These are phyloP conservation scores for Drosophila mulleri DNA, from an alignment of 2,888 invertebrate genomes.

Conservation along the genomic window DNA sequence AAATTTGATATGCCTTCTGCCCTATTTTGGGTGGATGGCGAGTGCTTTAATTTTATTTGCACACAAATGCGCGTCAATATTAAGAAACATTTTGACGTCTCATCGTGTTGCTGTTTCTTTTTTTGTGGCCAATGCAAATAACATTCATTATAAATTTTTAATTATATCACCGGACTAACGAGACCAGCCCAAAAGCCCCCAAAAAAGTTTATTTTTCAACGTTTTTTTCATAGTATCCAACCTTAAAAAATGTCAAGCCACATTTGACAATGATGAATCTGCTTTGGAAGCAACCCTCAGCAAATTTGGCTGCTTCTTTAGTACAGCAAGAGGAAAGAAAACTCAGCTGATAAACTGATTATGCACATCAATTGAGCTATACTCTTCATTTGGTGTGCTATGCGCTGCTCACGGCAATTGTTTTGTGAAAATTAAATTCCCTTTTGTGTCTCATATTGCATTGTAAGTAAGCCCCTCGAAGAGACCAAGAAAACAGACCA, in stretches of 20 bases:
- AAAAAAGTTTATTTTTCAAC: conserved; percentile 62
- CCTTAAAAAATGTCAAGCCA: conserved; percentile 73
- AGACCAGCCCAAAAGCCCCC: conserved; percentile 46
- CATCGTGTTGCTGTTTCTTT: conserved; percentile 46
- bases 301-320: not conserved
- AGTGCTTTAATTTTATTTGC: conserved; percentile 77
- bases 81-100: conserved; percentile 60
- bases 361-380: conserved; percentile 77
- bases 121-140: conserved; percentile 77
- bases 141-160: conserved; percentile 83
- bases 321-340: conserved; percentile 28
- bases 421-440: conserved; percentile 76
- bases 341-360: conserved; percentile 75
- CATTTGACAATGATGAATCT: conserved; percentile 80
- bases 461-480: conserved; percentile 24
- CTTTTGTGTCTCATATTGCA: conserved; percentile 62
- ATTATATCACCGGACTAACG: conserved; percentile 64
- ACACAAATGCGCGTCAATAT: conserved; percentile 75
- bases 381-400: conserved; percentile 39
- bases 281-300: conserved; percentile 55
- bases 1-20: conserved; percentile 82
- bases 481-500: not conserved
- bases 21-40: conserved; percentile 22
- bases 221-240: conserved; percentile 30
- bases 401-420: conserved; percentile 66